phyloP scores from a whole-genome alignment of 2,888 invertebrate species.

The Platycnemis pennipes region DNA sequence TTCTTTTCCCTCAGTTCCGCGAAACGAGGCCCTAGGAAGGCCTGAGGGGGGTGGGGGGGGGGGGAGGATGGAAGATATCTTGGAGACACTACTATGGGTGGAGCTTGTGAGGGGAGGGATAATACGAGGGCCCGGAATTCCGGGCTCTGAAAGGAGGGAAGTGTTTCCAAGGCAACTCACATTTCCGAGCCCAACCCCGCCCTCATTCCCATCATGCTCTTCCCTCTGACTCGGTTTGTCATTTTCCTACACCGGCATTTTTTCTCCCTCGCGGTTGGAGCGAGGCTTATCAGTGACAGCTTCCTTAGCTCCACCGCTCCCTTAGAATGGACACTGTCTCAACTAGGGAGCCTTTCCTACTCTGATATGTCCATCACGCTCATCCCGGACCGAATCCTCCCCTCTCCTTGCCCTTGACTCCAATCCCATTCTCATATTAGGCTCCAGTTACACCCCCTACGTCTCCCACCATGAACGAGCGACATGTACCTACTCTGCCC shows the following conservation, averaged over 20 bases:
- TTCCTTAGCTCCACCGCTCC: constrained; percentile 20
- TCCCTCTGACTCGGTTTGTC: background rate
- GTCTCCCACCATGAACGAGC: too few species aligned
- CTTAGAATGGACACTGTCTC: constrained; percentile 62
- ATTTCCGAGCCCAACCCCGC: background rate
- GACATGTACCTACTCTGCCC: too few species aligned
- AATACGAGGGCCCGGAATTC: constrained; percentile 10
- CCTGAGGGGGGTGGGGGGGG: too few species aligned
- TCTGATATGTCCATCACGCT: constrained; percentile 18
- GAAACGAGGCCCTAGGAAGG: background rate
- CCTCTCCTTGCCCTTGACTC: background rate
- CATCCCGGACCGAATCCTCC: background rate
- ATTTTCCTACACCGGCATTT: background rate
- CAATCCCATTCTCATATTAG: background rate
- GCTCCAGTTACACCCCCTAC: too few species aligned
- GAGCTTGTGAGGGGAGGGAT: background rate
- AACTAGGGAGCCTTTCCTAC: background rate
- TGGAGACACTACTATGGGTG: background rate
- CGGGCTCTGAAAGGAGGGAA: constrained; percentile 16
- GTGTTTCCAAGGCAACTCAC: constrained; percentile 56
- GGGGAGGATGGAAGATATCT: background rate
- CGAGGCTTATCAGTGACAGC: constrained; percentile 63
- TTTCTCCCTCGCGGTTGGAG: background rate
- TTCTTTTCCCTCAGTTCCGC: background rate
- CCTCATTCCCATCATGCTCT: background rate